Percentiles rank a stretch among this genome's conserved stretches.
Conservation (phyloP, 2,888 invertebrate species). For the Serrognathus titanus region DNA sequence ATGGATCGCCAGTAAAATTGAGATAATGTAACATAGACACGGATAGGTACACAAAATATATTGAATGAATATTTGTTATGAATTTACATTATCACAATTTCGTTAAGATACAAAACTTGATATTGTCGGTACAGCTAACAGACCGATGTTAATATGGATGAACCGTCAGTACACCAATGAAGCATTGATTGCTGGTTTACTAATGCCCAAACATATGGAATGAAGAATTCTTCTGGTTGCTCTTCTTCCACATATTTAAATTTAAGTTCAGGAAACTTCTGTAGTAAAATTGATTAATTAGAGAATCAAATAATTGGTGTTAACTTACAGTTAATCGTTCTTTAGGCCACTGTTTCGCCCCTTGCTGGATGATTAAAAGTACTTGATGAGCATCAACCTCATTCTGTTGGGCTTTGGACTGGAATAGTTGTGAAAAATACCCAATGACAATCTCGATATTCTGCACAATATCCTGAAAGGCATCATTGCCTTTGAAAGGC, state of each 20-base stretch:
- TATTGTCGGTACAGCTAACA: conserved; percentile 27
- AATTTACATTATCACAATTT: conserved; percentile 17
- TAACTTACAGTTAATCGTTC: conserved; percentile 83
- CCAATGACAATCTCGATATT: conserved; percentile 89
- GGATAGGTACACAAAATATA: conserved; percentile 13
- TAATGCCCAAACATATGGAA: conserved; percentile 97
- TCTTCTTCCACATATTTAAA: conserved; percentile 99
- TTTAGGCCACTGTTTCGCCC: conserved; percentile 89
- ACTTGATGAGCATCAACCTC: conserved; percentile 86
- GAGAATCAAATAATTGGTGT: neutral
- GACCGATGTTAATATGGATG: conserved; percentile 27
- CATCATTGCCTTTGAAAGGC: conserved; percentile 79
- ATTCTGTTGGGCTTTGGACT: conserved; percentile 54
- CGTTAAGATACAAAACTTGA: conserved; percentile 6
- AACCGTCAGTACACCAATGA: conserved; percentile 40
- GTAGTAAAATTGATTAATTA: conserved; percentile 15
- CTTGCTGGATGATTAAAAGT: conserved; percentile 82
- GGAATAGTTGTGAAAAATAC: conserved; percentile 66
- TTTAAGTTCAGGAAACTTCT: conserved; percentile 98
- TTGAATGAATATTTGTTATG: neutral
- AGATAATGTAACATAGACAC: conserved; percentile 3
- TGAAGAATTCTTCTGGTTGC: conserved; percentile 97
- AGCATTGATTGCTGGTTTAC: conserved; percentile 56
- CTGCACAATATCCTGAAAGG: conserved; percentile 89
- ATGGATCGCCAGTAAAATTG: neutral